These are phyloP conservation scores for Hoplias malabaricus DNA, from an alignment of 2,113 vertebrate species.

Conservation along the genomic window DNA sequence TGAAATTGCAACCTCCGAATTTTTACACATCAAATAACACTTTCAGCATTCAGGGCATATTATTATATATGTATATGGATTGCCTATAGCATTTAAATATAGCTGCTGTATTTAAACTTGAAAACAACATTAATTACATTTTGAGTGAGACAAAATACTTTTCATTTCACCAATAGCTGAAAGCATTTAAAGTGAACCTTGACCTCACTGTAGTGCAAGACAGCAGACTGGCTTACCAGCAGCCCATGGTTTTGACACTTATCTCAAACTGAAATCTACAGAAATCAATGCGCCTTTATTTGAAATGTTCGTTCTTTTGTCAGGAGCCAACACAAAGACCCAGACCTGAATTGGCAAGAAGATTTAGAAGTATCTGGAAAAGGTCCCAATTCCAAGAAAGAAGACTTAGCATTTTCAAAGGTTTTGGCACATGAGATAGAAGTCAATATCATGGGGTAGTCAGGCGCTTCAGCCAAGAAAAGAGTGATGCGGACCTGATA, in stretches of 20 bases:
- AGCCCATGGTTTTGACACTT: conserved; percentile 1
- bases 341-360: conserved; percentile 2
- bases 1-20: too few species aligned
- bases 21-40: too few species aligned
- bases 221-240: background rate
- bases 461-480: conserved; percentile 34
- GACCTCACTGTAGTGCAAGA: background rate
- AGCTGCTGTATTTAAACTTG: too few species aligned
- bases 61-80: too few species aligned
- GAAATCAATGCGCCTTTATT: background rate
- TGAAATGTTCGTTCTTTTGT: conserved; percentile 32
- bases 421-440: conserved; percentile 30
- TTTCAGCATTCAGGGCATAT: too few species aligned
- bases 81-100: too few species aligned
- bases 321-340: conserved; percentile 21
- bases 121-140: too few species aligned
- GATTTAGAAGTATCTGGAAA: conserved; percentile 24
- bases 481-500: conserved; percentile 30
- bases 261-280: background rate
- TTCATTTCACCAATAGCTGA: too few species aligned
- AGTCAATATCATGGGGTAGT: conserved; percentile 36
- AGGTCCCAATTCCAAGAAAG: conserved; percentile 20
- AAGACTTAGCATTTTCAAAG: conserved; percentile 33
- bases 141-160: too few species aligned
- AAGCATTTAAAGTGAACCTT: background rate